Base-by-base conservation (phyloP, 2,113 vertebrate species). In the Phylloscopus trochilus region DNA sequence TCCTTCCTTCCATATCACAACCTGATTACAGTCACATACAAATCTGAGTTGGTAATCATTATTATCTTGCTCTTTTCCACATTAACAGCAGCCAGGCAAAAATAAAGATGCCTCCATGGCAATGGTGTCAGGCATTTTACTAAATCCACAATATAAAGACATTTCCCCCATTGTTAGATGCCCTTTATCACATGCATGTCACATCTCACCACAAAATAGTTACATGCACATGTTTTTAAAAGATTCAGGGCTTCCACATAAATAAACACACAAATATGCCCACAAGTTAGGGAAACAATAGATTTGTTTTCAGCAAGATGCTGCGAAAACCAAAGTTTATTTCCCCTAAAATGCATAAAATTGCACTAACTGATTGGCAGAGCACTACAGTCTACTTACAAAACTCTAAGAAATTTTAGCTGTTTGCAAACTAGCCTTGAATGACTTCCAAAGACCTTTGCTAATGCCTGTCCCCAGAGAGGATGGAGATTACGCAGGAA, bases 301-400 rank as follows among this genome's bases (percentile, higher is more conserved):
- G 91, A 87, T 83, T 77, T 12, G 33, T 94, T 97, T 97, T 41
- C 90, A 97, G 87, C 82, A 97, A 87, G 86, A 92, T 94, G 84
- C 72, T 84, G 67, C 16, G 28, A 85, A 89, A 95, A 97, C 66
- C 73, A 80, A 95, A 47, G 78, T 84, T 94, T 95, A 90, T 82
- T 88, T 94, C 66, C 79, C 35, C 47, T 88, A 74, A 92, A 90
- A 96, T 49, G 44, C 26, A 6, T 95, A 93, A 97, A 97, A 95
- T 96, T 23, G 90, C 92, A 97, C 91, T 97, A 94, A 96, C 80
- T 83, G 92, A 97, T 83, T 94, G 89, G 93, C 90, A 96, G 82
- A 88, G 66, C 60, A 83, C 87, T 88, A 90, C 47, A 73, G 69
- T 27, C 83, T 84, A 79, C 81, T 94, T 87, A 31, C 2, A 79